phyloP scores from a whole-genome alignment of 2,113 vertebrate species.

The Neodon shergylaensis region DNA sequence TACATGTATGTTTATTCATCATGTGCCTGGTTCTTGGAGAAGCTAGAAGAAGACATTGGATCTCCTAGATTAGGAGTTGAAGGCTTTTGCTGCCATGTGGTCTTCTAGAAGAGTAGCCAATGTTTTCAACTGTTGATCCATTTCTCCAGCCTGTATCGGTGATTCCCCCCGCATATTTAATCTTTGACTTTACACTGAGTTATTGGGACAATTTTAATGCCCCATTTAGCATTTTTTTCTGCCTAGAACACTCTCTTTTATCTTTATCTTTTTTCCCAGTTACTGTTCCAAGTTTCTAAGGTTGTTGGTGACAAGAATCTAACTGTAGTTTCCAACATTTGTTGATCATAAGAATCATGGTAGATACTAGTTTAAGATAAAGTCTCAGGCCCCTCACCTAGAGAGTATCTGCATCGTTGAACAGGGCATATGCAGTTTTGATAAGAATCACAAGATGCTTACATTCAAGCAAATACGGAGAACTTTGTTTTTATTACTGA shows the following conservation, averaged over 20 bases:
- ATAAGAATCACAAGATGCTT: not conserved
- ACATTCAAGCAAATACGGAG: not conserved
- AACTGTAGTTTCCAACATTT: not conserved
- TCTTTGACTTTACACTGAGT: not conserved
- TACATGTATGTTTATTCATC: not conserved
- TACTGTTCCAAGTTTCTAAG: not conserved
- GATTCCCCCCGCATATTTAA: not conserved
- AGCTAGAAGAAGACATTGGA: not conserved
- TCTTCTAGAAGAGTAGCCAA: too few species aligned
- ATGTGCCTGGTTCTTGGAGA: not conserved
- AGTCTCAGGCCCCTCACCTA: not conserved
- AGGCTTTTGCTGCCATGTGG: too few species aligned
- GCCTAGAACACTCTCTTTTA: not conserved
- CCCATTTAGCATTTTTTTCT: not conserved
- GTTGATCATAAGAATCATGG: not conserved
- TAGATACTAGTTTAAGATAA: not conserved
- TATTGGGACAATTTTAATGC: not conserved
- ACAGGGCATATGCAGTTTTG: not conserved
- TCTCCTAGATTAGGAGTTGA: not conserved
- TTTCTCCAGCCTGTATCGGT: not conserved
- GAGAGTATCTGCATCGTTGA: not conserved
- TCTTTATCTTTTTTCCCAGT: not conserved
- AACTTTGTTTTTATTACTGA: not conserved
- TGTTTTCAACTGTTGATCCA: not conserved
- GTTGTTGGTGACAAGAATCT: not conserved